phyloP scores from a whole-genome alignment of 2,797 vertebrate genomes.

The Leptoclinus maculatus region DNA sequence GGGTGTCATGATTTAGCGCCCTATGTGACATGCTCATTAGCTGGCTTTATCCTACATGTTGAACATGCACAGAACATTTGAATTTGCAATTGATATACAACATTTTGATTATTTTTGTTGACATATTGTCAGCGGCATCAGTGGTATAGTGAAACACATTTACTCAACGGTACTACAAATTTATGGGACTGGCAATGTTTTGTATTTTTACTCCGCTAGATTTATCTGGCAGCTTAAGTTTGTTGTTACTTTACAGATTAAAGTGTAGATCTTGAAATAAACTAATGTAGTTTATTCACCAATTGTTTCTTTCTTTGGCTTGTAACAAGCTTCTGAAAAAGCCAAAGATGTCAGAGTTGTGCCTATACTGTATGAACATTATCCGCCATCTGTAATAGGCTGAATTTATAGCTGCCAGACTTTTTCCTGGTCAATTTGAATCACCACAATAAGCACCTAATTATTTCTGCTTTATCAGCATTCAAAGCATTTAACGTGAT shows the following conservation, averaged over 20 bases:
- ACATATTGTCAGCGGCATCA: background rate
- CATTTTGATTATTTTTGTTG: background rate
- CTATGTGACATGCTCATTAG: background rate
- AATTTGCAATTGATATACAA: background rate
- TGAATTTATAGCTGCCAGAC: constrained; percentile 1
- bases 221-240: background rate
- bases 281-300: background rate
- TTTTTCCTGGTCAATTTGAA: constrained; percentile 7
- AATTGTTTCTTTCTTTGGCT: background rate
- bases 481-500: background rate
- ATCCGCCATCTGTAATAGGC: constrained; percentile 3
- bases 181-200: background rate
- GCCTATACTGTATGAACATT: background rate
- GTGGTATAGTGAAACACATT: background rate
- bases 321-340: constrained; percentile 1
- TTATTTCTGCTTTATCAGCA: constrained; percentile 5
- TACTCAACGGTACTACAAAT: background rate
- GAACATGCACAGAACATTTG: background rate
- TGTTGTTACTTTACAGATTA: background rate
- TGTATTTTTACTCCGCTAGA: background rate
- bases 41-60: background rate
- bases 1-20: background rate
- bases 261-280: background rate
- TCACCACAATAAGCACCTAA: constrained; percentile 6
- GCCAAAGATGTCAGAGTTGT: constrained; percentile 1